A percentile compares a stretch with the other conserved stretches of the same genome.
Conservation (phyloP, 2,113 vertebrate species). For the Accipiter cooperii region DNA sequence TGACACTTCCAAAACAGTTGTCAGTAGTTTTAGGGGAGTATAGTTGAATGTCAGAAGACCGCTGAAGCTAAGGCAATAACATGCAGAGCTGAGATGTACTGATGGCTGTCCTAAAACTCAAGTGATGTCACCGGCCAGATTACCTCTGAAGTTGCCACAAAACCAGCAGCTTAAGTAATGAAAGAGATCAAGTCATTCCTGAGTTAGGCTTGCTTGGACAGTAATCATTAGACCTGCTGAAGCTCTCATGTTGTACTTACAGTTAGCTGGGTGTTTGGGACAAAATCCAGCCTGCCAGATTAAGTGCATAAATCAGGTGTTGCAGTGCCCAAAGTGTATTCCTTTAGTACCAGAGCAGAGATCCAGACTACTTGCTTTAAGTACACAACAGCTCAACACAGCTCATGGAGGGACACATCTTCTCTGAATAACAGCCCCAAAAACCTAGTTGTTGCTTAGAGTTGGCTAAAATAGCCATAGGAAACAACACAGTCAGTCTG, state of each 20-base stretch:
- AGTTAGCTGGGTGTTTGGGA: not conserved
- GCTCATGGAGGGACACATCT: not conserved
- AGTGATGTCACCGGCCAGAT: not conserved
- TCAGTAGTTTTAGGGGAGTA: not conserved
- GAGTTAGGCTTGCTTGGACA: not conserved
- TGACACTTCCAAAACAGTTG: not conserved
- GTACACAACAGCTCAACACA: not conserved
- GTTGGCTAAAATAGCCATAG: not conserved
- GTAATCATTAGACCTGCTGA: not conserved
- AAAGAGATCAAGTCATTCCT: not conserved
- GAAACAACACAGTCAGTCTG: not conserved
- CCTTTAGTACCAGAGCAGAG: not conserved
- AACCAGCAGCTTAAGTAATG: not conserved
- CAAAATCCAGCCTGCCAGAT: not conserved
- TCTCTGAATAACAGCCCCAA: not conserved
- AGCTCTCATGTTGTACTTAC: not conserved
- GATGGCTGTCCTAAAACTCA: not conserved
- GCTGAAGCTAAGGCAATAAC: not conserved
- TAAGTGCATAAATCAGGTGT: not conserved
- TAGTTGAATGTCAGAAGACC: not conserved
- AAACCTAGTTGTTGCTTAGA: not conserved
- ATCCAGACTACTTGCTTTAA: not conserved
- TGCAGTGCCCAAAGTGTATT: not conserved
- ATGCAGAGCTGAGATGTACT: not conserved
- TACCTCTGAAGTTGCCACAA: not conserved